Conservation (phyloP, 2,888 invertebrate genomes). For the Ypsolopha sequella region DNA sequence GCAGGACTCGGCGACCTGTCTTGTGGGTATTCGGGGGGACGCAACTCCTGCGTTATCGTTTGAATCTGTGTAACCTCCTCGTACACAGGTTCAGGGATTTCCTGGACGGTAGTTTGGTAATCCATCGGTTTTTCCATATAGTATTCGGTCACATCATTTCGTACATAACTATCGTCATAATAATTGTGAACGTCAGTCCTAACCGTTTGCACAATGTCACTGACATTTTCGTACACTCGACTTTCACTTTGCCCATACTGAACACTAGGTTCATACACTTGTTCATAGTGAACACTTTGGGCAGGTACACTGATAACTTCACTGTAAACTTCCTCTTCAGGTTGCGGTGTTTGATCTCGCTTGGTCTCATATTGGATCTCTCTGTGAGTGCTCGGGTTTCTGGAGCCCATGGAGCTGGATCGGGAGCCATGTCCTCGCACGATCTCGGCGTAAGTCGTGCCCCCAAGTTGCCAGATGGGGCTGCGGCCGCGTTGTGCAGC, state of each 20-base stretch:
- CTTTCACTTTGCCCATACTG: constrained; percentile 27
- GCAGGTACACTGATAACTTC: constrained; percentile 27
- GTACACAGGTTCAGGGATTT: constrained; percentile 9
- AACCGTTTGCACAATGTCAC: constrained; percentile 45
- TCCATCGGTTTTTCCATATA: constrained; percentile 18
- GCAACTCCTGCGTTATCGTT: constrained; percentile 15
- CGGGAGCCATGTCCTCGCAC: constrained; percentile 72
- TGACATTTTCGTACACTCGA: constrained; percentile 31
- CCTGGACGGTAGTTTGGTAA: constrained; percentile 19
- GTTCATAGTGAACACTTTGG: constrained; percentile 24
- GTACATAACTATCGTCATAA: constrained; percentile 18
- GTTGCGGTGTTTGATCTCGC: constrained; percentile 5
- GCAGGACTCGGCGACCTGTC: constrained; percentile 35
- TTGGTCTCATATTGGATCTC: not conserved
- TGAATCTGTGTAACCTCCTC: constrained; percentile 7
- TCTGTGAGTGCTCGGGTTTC: constrained; percentile 25
- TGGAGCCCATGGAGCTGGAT: constrained; percentile 39
- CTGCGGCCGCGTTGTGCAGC: constrained; percentile 66
- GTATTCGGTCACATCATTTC: constrained; percentile 16
- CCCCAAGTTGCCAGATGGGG: constrained; percentile 81
- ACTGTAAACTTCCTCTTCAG: constrained; percentile 19
- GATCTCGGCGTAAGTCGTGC: constrained; percentile 84
- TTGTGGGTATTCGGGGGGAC: constrained; percentile 17
- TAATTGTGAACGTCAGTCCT: constrained; percentile 28
- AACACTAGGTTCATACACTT: constrained; percentile 22